Percentiles rank a stretch among this genome's conserved stretches.
Conservation (phyloP, 2,113 vertebrate species). For the Lepus americanus region DNA sequence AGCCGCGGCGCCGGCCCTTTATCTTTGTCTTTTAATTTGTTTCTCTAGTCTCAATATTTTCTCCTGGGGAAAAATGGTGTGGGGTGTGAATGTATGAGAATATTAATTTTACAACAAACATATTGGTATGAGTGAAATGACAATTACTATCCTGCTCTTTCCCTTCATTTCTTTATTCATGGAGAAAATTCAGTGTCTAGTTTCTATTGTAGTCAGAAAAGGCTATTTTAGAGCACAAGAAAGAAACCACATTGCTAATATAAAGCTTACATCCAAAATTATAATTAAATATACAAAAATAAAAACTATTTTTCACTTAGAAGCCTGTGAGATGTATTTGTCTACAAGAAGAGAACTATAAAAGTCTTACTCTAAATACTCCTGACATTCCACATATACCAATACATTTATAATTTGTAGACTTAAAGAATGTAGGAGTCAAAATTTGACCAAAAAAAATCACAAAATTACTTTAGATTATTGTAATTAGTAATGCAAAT, state of each 20-base stretch:
- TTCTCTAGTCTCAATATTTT: background rate
- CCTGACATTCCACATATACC: background rate
- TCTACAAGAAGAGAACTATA: background rate
- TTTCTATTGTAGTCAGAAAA: background rate
- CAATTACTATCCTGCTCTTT: background rate
- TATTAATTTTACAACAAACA: conserved; percentile 27
- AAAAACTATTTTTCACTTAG: background rate
- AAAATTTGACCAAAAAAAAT: conserved; percentile 7
- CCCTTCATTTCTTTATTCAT: background rate
- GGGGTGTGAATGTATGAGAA: background rate
- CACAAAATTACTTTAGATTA: background rate
- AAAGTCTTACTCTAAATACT: background rate
- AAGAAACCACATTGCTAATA: background rate
- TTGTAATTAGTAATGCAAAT: background rate
- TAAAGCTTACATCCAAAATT: background rate
- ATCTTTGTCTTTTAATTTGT: background rate
- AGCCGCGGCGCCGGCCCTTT: too few species aligned
- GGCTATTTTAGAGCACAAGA: background rate
- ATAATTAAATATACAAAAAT: background rate
- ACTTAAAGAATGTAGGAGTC: background rate
- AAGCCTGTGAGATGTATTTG: background rate
- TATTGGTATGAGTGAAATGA: too few species aligned
- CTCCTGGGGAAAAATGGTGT: background rate
- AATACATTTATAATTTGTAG: background rate
- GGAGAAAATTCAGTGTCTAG: background rate